A percentile compares a stretch with the other conserved stretches of the same genome.
Evolutionary conservation across 2,797 vertebrate genomes (phyloP).

Genomic region (Alosa sapidissima): DNA sequence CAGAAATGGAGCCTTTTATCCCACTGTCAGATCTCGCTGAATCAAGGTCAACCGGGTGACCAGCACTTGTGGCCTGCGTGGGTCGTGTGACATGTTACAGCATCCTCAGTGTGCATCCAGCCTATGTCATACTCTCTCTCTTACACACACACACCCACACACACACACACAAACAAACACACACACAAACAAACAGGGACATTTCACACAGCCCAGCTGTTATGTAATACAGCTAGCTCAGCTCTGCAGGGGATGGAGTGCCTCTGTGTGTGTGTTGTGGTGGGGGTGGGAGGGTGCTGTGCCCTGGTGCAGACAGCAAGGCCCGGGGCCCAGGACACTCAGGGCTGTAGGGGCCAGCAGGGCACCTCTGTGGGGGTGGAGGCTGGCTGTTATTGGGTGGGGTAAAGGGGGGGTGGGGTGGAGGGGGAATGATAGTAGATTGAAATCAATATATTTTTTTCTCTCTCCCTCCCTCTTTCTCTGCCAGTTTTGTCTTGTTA

Average conservation of each 20-base stretch:
- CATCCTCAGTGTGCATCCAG: background rate
- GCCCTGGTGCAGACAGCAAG: background rate
- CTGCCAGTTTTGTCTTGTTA: background rate
- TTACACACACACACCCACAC: background rate
- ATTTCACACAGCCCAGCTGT: constrained; percentile 35
- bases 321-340: background rate
- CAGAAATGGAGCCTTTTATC: background rate
- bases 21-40: background rate
- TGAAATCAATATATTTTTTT: background rate
- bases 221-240: constrained; percentile 65
- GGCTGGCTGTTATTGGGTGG: background rate
- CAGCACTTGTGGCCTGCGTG: background rate
- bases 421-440: background rate
- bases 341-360: background rate
- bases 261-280: background rate
- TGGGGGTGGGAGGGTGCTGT: background rate
- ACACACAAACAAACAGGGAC: background rate
- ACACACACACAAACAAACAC: background rate
- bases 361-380: background rate
- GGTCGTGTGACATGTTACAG: background rate
- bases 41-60: background rate
- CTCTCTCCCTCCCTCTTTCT: background rate
- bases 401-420: background rate
- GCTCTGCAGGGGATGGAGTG: constrained; percentile 1
- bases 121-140: background rate